Base-by-base conservation (phyloP, 2,888 invertebrate genomes). In the Cyclophora albipunctata region DNA sequence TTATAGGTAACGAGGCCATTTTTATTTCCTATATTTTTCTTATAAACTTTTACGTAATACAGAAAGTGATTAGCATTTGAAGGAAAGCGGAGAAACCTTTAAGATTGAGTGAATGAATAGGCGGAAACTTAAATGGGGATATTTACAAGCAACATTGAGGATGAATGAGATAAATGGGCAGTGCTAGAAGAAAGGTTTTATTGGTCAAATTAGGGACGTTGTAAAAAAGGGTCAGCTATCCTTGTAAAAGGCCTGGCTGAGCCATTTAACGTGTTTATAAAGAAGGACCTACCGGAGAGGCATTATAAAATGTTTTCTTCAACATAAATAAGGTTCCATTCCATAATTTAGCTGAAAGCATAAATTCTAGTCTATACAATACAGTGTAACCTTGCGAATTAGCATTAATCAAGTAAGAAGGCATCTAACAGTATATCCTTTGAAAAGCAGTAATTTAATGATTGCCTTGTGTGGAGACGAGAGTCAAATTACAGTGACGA, bases 1-100 rank as follows among this genome's bases (percentile, higher is more conserved):
- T 67, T 64, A 65, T 63, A 58, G 60, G 58, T 56, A 60, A 57
- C 57, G 58, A 62, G 60, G 49, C 45, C 56, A 49, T 59, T 56
- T 62, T 60, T 63, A 62, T 65, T 60, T 62, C 46, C 54, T 53
- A 57, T 47, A 51, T 56, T 58, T 57, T 46, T 54, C 55, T 55
- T 50, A 52, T 40, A 35, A 37, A 5, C 5, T 37, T 5, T 34
- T 34, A 41, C 34, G 7, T 40, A 7, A 45, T 46, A 41, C 33
- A 47, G 5, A 33, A 3, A n/a, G 34, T 45, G n/a, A 45, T 46
- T 40, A 44, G 37, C 45, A 45, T 47, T 43, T 45, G 20, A 34
- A 46, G 48, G 42, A 51, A 53, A 47, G 51, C 6, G 41, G 7
- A 40, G 42, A 46, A n/a, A 40, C 34, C 3, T 35, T 45, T 45